Conservation (phyloP, 2,113 vertebrate species). For the Saguinus midas region DNA sequence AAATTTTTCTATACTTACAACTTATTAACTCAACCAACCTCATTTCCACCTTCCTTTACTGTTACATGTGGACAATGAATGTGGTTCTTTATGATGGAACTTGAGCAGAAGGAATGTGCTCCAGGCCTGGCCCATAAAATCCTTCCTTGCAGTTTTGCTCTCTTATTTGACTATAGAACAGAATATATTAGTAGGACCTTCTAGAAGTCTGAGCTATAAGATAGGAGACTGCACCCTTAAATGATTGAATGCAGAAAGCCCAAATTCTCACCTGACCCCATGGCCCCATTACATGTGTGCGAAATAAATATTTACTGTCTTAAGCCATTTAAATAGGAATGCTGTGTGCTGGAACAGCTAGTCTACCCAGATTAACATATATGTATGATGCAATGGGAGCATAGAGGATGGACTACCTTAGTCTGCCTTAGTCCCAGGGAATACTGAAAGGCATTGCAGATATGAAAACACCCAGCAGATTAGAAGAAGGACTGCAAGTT, state of each 20-base stretch:
- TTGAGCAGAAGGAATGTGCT: neutral
- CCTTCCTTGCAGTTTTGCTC: neutral
- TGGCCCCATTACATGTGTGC: neutral
- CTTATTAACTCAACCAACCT: neutral
- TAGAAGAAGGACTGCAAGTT: neutral
- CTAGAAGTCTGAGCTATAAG: neutral
- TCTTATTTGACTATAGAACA: constrained; percentile 3
- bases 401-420: neutral
- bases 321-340: neutral
- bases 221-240: neutral
- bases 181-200: neutral
- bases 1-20: neutral
- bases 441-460: neutral
- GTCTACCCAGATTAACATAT: neutral
- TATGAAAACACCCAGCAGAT: neutral
- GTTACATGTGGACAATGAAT: neutral
- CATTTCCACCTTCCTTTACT: neutral
- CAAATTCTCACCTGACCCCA: neutral
- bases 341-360: neutral
- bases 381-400: neutral
- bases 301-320: constrained; percentile 1
- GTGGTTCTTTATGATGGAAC: neutral
- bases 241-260: neutral
- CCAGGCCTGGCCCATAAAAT: neutral
- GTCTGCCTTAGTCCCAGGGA: neutral